phyloP scores from a whole-genome alignment of 2,797 vertebrate species.

The Rhynchotus rufescens region DNA sequence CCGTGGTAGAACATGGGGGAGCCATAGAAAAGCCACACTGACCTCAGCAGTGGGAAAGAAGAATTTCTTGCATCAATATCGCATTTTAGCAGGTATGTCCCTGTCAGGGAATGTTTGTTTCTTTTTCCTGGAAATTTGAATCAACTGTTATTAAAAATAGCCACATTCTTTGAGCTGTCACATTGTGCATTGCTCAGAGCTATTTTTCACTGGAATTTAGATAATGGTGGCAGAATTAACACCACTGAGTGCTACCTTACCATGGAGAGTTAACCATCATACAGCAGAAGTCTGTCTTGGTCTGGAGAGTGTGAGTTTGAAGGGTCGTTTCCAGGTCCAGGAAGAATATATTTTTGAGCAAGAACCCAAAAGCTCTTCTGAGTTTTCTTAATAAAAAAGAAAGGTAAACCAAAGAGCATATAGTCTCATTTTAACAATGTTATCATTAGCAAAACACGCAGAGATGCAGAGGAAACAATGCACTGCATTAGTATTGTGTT shows the following conservation, averaged over 20 bases:
- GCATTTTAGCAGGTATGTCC: neutral
- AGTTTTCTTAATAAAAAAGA: neutral
- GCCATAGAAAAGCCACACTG: neutral
- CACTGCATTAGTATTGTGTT: neutral
- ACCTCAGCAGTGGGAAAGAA: neutral
- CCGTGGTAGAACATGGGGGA: neutral
- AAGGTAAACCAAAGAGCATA: neutral
- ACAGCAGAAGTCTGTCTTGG: neutral
- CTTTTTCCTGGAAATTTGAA: neutral
- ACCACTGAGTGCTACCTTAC: neutral
- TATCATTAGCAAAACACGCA: neutral
- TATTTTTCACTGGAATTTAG: neutral
- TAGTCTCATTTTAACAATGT: neutral
- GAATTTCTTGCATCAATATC: neutral
- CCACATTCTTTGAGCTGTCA: neutral
- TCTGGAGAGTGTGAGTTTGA: neutral
- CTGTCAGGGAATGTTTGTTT: neutral
- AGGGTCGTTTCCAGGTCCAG: neutral
- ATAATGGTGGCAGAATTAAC: neutral
- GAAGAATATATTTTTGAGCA: neutral
- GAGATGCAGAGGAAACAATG: neutral
- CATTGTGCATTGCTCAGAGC: neutral
- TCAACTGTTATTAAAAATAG: neutral
- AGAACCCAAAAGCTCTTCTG: neutral
- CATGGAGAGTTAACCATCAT: neutral